Evolutionary conservation across 2,888 invertebrate genomes (phyloP), one percentile per base, ranked within the genome.

Genomic region (Cepaea hortensis): DNA sequence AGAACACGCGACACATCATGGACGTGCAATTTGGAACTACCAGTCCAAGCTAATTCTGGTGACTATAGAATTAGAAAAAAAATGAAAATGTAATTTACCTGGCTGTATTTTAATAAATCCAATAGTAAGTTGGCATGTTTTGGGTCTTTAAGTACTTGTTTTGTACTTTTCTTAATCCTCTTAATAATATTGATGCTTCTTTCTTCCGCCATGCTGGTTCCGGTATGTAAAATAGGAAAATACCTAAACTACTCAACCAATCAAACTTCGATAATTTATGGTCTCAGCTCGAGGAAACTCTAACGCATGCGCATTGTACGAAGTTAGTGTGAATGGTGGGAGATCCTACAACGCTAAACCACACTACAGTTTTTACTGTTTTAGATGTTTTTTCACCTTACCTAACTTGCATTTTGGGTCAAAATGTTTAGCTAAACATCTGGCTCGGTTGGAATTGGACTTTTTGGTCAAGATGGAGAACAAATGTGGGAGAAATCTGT

Each of bases 401-500:
- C 65, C 9, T 81, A 77, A 82, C 46, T 55, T 84, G 86, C 75
- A 72, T 88, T 87, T 84, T 87, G 87, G 89, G 88, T 90, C 87
- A 90, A 91, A 91, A 91, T 90, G 90, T 90, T 88, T 87, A 90
- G 91, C 88, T 91, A 89, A 91, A 81, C 79, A 86, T 88, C 87
- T 90, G 86, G 89, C 89, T 85, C 88, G 89, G 88, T 89, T 88
- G 91, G 92, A 92, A 90, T 85, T 90, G 90, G 89, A 86, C 87
- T 89, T 89, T 89, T 84, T 89, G 89, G 87, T 88, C 88, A 87
- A 75, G 85, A 88, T 89, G 89, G 88, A 84, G 80, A 87, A 84
- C 86, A 84, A 85, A 80, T 88, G 85, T 85, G 88, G 82, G 89
- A 89, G 88, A 87, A 88, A 88, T 76, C 87, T 88, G 86, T 89